Evolutionary conservation across 2,888 invertebrate species (phyloP).

Genomic region (Pterobdella sp.): DNA sequence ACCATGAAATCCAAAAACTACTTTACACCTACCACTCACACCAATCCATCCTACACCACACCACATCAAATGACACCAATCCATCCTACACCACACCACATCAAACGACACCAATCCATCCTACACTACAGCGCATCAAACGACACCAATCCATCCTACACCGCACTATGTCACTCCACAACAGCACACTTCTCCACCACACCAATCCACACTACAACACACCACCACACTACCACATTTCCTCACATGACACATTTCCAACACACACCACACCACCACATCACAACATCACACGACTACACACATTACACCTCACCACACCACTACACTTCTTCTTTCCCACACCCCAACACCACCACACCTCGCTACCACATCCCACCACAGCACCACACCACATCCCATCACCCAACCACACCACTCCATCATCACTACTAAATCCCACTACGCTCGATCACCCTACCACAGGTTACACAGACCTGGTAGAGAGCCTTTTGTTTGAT

Average conservation of each 20-base stretch:
- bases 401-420: neutral
- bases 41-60: neutral
- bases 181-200: neutral
- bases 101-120: neutral
- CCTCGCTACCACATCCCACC: neutral
- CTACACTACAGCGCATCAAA: neutral
- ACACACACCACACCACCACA: neutral
- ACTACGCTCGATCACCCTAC: neutral
- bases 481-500: slow-evolving; percentile 46
- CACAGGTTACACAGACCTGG: slow-evolving; percentile 42
- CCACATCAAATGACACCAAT: neutral
- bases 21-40: neutral
- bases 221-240: neutral
- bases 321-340: neutral
- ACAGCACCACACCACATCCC: neutral
- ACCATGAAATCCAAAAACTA: neutral
- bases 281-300: neutral
- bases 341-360: neutral
- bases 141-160: neutral
- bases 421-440: no score
- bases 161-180: neutral
- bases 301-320: neutral
- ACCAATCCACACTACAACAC: neutral
- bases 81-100: neutral
- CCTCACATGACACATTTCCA: no score